These are phyloP conservation scores for Strigamia crassipes DNA, from an alignment of 2,888 invertebrate genomes.

Conservation along the genomic window DNA sequence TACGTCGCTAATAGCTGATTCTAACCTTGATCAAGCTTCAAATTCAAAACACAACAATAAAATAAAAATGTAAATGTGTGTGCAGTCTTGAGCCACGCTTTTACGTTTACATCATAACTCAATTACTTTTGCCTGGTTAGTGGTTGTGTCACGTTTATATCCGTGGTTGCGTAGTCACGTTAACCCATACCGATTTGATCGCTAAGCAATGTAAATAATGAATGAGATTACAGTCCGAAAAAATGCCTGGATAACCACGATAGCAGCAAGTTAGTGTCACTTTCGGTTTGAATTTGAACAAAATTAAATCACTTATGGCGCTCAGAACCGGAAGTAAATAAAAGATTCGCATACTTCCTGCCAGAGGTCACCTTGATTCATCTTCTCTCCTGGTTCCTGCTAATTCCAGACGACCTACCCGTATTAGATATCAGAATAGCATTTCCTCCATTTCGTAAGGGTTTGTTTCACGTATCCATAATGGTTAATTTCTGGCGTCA, in stretches of 20 bases:
- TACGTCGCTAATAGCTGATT: too few relatives aligned
- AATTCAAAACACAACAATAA: too few relatives aligned
- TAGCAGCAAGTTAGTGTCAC: neutral
- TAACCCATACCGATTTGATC: neutral
- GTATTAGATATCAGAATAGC: neutral
- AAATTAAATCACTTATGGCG: neutral
- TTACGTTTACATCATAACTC: too few relatives aligned
- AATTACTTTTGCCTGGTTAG: too few relatives aligned
- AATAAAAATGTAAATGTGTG: too few relatives aligned
- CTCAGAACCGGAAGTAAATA: neutral
- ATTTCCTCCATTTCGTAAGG: neutral
- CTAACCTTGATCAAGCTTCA: too few relatives aligned
- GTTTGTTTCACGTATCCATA: neutral
- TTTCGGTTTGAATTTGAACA: neutral
- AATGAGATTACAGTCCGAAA: neutral
- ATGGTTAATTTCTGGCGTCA: slow-evolving; percentile 50
- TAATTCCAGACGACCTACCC: neutral
- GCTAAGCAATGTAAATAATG: neutral
- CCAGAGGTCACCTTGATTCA: neutral
- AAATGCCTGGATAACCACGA: neutral
- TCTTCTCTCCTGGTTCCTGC: too few relatives aligned
- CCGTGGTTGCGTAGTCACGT: neutral
- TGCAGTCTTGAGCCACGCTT: too few relatives aligned
- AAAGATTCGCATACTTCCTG: neutral
- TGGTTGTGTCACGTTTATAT: neutral